phyloP scores from a whole-genome alignment of 2,113 vertebrate genomes.

The Meleagris gallopavo region DNA sequence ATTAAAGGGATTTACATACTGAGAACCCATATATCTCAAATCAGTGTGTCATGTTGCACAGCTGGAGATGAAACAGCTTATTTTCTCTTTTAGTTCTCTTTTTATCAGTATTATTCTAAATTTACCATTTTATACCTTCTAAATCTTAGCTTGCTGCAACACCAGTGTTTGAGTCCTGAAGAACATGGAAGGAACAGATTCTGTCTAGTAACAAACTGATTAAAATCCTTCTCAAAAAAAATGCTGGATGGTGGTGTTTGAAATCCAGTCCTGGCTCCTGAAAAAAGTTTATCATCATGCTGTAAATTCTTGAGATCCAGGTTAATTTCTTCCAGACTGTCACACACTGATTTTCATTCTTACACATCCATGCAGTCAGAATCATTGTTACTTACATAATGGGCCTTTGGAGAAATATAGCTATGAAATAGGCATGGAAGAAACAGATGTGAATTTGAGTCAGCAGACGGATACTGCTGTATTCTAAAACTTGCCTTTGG shows the following conservation, averaged over 20 bases:
- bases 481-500: background rate
- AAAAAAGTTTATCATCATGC: background rate
- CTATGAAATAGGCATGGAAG: background rate
- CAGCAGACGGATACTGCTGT: background rate
- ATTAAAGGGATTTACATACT: background rate
- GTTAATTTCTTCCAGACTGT: background rate
- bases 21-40: background rate
- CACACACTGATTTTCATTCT: background rate
- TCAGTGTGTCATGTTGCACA: background rate
- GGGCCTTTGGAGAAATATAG: background rate
- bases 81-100: background rate
- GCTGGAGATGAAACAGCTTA: background rate
- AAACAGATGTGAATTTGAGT: background rate
- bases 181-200: background rate
- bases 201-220: background rate
- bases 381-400: background rate
- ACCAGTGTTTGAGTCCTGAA: background rate
- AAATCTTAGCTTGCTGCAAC: background rate
- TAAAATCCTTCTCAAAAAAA: background rate
- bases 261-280: background rate
- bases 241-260: background rate
- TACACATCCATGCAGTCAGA: background rate
- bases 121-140: background rate
- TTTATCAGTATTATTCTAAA: background rate
- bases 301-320: background rate